Conservation (phyloP, 2,113 vertebrate species). For the Calidris pugnax region DNA sequence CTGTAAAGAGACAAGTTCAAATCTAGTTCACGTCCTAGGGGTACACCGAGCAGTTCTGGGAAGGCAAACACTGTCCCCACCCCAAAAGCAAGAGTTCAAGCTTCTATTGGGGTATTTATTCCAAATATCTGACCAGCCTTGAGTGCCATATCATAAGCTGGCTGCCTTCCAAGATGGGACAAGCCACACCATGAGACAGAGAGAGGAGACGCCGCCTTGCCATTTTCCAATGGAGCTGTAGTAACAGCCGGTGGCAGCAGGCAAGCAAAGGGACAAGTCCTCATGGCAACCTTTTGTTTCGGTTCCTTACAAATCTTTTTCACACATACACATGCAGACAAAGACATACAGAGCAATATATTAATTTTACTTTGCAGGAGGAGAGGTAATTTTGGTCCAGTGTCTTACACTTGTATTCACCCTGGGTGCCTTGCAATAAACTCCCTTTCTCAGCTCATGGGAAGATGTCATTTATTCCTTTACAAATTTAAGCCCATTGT, state of each 20-base stretch:
- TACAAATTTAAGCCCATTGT: slow-evolving; percentile 21
- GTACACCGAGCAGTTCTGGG: background rate
- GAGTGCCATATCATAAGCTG: background rate
- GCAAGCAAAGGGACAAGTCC: background rate
- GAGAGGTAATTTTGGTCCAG: background rate
- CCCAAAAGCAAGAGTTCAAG: background rate
- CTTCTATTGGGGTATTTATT: background rate
- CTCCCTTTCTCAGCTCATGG: background rate
- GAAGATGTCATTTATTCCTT: slow-evolving; percentile 22
- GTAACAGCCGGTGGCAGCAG: background rate
- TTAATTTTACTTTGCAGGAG: background rate
- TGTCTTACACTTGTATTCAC: background rate
- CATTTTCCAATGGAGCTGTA: background rate
- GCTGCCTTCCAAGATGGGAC: background rate
- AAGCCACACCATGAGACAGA: fast-evolving
- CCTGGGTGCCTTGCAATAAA: background rate
- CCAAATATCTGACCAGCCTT: background rate
- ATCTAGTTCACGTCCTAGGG: background rate
- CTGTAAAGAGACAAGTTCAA: slow-evolving; percentile 12
- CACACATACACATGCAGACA: background rate
- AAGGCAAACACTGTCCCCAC: background rate
- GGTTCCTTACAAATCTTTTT: background rate
- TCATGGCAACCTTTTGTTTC: background rate
- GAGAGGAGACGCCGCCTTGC: background rate
- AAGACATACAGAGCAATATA: background rate